A percentile compares a stretch with the other conserved stretches of the same genome.
Evolutionary conservation across 2,113 vertebrate genomes (phyloP).

Genomic region (Microtus montanus): DNA sequence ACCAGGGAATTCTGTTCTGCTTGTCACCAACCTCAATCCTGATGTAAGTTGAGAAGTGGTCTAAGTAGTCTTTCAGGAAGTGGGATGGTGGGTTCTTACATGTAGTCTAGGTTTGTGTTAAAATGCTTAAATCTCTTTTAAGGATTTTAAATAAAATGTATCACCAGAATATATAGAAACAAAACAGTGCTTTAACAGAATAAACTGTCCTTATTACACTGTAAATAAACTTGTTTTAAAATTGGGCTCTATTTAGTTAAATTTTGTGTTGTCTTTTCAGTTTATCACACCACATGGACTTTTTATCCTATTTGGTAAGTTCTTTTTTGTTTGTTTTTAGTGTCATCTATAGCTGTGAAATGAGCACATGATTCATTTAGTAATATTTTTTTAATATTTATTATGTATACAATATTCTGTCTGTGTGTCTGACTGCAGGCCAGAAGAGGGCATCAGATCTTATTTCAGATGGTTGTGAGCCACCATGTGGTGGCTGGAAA

Average conservation of each 20-base stretch:
- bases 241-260: constrained; percentile 57
- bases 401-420: no score
- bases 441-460: no score
- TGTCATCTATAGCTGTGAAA: constrained; percentile 14
- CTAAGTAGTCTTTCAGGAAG: constrained; percentile 35
- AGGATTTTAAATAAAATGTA: constrained; percentile 33
- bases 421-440: no score
- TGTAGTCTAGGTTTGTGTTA: not conserved
- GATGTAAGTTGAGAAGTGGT: constrained; percentile 85
- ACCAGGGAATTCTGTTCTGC: constrained; percentile 86
- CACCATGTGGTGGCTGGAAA: no score
- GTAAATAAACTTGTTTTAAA: constrained; percentile 40
- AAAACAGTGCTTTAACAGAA: constrained; percentile 26
- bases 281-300: constrained; percentile 90
- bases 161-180: not conserved
- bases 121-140: constrained; percentile 26
- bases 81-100: not conserved
- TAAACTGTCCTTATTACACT: not conserved
- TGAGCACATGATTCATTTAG: constrained; percentile 50
- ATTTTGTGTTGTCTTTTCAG: constrained; percentile 83
- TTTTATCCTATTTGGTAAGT: constrained; percentile 94
- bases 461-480: no score
- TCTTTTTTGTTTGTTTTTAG: constrained; percentile 47
- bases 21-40: constrained; percentile 92
- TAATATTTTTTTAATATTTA: not conserved